Percentiles rank a stretch among this genome's conserved stretches.
phyloP scores from a whole-genome alignment of 2,797 vertebrate species.

The Peromyscus attwateri region DNA sequence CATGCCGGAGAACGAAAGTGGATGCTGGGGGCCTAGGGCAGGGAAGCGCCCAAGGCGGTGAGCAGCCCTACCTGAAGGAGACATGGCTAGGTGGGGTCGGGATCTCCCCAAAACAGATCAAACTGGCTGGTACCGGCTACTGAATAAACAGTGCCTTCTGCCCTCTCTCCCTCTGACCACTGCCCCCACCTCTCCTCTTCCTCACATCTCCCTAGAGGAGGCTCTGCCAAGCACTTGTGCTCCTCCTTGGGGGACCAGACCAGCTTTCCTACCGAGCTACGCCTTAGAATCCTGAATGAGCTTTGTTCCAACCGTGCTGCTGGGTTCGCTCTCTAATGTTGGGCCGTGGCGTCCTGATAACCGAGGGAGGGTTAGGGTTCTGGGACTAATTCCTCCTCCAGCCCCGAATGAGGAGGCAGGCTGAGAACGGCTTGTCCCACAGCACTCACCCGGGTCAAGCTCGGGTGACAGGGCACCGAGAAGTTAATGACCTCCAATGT shows the following conservation, averaged over 20 bases:
- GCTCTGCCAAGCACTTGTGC: neutral
- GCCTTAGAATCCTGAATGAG: neutral
- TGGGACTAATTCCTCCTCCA: neutral
- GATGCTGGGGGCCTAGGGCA: neutral
- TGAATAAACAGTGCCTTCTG: too few relatives aligned
- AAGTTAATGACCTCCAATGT: neutral
- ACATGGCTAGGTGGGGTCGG: neutral
- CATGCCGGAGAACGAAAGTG: neutral
- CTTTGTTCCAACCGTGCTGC: neutral
- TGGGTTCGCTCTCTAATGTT: neutral
- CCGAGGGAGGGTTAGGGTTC: neutral
- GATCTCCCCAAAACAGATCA: neutral
- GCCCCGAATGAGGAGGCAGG: neutral
- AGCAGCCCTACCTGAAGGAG: neutral
- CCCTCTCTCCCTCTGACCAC: too few relatives aligned
- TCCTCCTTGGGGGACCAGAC: neutral
- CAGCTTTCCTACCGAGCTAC: neutral
- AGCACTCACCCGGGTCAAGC: neutral
- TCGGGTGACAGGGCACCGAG: neutral
- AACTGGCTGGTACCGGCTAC: too few relatives aligned
- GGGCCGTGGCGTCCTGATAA: neutral
- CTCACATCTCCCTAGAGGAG: neutral
- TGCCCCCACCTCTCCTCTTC: neutral
- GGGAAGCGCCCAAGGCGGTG: accelerated
- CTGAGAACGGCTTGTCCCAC: neutral